Conservation (phyloP, 1,140 invertebrate genomes). For the Cotesia chilonis region DNA sequence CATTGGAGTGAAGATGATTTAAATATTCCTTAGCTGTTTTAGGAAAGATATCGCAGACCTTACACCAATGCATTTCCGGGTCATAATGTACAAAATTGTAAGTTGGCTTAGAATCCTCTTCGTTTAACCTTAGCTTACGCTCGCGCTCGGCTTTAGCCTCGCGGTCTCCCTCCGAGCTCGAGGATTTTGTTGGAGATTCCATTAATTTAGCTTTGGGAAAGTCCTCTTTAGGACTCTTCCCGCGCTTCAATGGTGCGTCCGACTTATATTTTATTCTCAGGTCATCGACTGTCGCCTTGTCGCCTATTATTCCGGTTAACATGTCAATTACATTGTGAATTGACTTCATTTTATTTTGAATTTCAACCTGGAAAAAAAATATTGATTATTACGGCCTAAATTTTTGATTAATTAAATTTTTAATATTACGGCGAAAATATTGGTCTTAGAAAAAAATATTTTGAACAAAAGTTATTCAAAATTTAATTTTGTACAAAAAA, state of each 20-base stretch:
- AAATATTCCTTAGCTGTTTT: constrained; percentile 85
- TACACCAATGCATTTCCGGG: constrained; percentile 88
- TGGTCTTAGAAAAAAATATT: too few relatives aligned
- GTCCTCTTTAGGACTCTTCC: constrained; percentile 60
- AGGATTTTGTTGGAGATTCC: constrained; percentile 53
- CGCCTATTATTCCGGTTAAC: constrained; percentile 80
- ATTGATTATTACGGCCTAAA: too few relatives aligned
- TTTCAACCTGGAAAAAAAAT: constrained; percentile 72
- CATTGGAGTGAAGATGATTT: constrained; percentile 80
- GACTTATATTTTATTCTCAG: constrained; percentile 58
- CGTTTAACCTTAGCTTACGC: constrained; percentile 45
- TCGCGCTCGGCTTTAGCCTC: constrained; percentile 59
- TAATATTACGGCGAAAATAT: too few relatives aligned
- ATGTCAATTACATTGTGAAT: constrained; percentile 86
- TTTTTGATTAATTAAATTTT: neutral
- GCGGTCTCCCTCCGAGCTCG: constrained; percentile 57
- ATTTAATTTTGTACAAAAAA: too few relatives aligned
- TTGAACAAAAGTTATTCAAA: too few relatives aligned
- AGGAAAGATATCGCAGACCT: constrained; percentile 84
- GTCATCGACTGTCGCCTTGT: constrained; percentile 68
- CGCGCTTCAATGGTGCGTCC: constrained; percentile 50
- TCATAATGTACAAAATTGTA: constrained; percentile 86
- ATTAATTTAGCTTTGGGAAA: constrained; percentile 55
- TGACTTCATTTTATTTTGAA: constrained; percentile 82
- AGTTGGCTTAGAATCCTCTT: constrained; percentile 59